Conservation (phyloP, 2,888 invertebrate species). For the Notodonta dromedarius region DNA sequence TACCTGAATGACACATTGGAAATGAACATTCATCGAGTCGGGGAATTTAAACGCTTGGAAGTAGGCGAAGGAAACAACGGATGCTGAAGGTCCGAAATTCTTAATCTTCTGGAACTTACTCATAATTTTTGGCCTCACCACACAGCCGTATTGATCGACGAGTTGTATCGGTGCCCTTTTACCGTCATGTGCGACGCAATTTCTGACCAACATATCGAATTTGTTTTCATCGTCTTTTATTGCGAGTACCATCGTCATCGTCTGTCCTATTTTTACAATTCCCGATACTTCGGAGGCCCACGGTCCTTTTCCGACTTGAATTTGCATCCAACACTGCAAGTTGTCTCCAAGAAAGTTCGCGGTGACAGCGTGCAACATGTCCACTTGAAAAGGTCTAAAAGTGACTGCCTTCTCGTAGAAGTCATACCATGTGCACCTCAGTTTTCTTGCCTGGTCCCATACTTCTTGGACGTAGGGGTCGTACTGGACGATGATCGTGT, state of each 20-base stretch:
- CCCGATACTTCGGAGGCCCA: slow-evolving; percentile 99
- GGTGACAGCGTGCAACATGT: slow-evolving; percentile 97
- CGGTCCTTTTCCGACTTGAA: slow-evolving; percentile 97
- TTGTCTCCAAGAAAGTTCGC: slow-evolving; percentile 98
- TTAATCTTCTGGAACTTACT: slow-evolving; percentile 97
- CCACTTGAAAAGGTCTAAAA: slow-evolving; percentile 97
- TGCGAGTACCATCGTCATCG: slow-evolving; percentile 98
- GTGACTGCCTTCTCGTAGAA: slow-evolving; percentile 98
- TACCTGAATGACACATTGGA: slow-evolving; percentile 98
- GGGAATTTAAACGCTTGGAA: slow-evolving; percentile 99
- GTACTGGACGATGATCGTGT: slow-evolving; percentile 97
- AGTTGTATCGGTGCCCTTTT: slow-evolving; percentile 96
- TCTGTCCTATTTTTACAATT: slow-evolving; percentile 97
- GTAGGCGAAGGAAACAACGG: slow-evolving; percentile 97
- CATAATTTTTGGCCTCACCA: slow-evolving; percentile 97
- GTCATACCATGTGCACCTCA: slow-evolving; percentile 98
- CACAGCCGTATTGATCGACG: slow-evolving; percentile 97
- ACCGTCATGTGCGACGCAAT: slow-evolving; percentile 97
- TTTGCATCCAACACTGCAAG: slow-evolving; percentile 98
- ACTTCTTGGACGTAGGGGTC: slow-evolving; percentile 98
- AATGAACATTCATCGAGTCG: slow-evolving; percentile 98
- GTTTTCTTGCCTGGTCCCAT: slow-evolving; percentile 97
- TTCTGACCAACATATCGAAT: slow-evolving; percentile 97
- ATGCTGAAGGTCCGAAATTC: slow-evolving; percentile 97
- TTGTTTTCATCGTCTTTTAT: slow-evolving; percentile 98